phyloP scores from a whole-genome alignment of 2,888 invertebrate species.

The Meloe dianella region DNA sequence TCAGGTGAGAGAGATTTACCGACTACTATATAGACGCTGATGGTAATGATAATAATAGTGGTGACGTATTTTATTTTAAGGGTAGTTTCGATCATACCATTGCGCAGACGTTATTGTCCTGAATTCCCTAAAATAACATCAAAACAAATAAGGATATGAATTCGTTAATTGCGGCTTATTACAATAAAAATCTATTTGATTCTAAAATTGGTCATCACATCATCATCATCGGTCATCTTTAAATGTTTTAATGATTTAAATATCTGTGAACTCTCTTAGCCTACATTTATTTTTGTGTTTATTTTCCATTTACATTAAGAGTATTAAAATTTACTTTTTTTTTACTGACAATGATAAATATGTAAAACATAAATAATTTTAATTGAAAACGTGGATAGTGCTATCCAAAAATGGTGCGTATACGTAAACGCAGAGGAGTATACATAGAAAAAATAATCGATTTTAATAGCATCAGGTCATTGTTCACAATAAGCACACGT shows the following conservation, averaged over 20 bases:
- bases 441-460: background rate
- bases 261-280: background rate
- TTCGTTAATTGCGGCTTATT: background rate
- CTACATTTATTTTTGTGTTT: background rate
- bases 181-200: background rate
- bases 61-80: background rate
- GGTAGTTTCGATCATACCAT: background rate
- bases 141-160: background rate
- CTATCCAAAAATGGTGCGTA: background rate
- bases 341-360: too few relatives aligned
- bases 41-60: background rate
- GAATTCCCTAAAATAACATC: background rate
- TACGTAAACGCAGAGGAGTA: background rate
- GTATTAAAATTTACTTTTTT: too few relatives aligned
- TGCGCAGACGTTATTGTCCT: constrained; percentile 1
- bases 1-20: background rate
- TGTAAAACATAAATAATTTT: too few relatives aligned
- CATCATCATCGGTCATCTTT: background rate
- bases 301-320: background rate
- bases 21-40: background rate
- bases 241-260: background rate
- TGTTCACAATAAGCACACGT: background rate
- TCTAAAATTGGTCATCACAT: background rate
- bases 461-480: background rate
- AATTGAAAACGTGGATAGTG: background rate